Evolutionary conservation across 2,113 vertebrate species (phyloP), one percentile per base, ranked within the genome.

Genomic region (Nettapus auritus): DNA sequence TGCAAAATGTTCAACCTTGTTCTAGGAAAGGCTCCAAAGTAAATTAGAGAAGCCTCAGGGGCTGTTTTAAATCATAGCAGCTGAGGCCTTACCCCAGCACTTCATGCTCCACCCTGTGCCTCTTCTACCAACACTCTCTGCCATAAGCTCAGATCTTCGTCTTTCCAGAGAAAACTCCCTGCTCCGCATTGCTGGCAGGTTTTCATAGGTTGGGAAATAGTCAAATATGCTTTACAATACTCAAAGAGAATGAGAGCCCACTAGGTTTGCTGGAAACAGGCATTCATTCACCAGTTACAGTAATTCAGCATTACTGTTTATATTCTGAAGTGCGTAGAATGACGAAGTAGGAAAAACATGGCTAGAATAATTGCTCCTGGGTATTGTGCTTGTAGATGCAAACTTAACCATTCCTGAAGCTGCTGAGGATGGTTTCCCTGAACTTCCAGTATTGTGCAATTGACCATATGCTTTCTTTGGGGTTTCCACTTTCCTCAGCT

Each of bases 21-120:
- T 93, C 94, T 93, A 97, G 96, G 94, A 95, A 94, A 92, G 50
- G 34, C 69, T 96, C 92, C 94, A 93, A 92, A 94, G 77, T 59
- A 96, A 97, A 97, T 97, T 66, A 76, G 86, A 93, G 86, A 44
- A 90, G 86, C 90, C 86, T 84, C 28, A 1, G 73, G 90, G 90
- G 74, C 67, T 95, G 94, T 86, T 96, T 90, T 86, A 96, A 95
- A 93, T 97, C 96, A 82, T 11, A 96, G 90, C 86, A 95, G 70
- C 83, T 93, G 83, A 95, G 56, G 86, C 83, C 52, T 91, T 95
- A 81, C 21, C 44, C 76, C 40, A 79, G 80, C 28, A 60, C 44
- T 87, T 81, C 28, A 70, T 5, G 0, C 44, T 93, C 86, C 88
- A 82, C 92, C 93, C 91, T 76, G 66, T 53, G 66, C 63, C 50